Evolutionary conservation across 2,888 invertebrate genomes (phyloP), one percentile per base, ranked within the genome.

Genomic region (Epinotia bilunana): DNA sequence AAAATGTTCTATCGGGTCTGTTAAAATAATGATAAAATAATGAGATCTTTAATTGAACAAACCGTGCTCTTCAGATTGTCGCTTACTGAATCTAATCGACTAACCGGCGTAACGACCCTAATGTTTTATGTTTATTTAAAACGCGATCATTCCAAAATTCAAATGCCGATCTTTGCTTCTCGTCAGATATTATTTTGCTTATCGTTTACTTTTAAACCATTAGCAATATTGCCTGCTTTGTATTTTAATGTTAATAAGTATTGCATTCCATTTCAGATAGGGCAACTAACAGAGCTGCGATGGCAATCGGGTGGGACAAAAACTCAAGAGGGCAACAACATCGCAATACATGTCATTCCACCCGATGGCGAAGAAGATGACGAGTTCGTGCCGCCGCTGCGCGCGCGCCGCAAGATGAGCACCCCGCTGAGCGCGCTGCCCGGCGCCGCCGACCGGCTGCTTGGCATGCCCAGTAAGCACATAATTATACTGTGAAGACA

Each of bases 301-400:
- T 93, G 93, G 91, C 87, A 87, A 83, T 80, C 84, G 79, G 81
- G 82, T 79, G 86, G 87, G 74, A 80, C 81, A 77, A 85, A 83
- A 81, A 82, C 76, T 72, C 86, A 78, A 83, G 87, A 85, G 76
- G 84, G 80, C 83, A 89, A 85, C 86, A 91, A 89, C 84, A 91
- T 93, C 81, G 88, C 91, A 74, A 94, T 94, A 83, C 92, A 90
- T 81, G 92, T 93, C 85, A 93, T 91, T 83, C 91, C 93, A 82
- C 92, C 93, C 78, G 93, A 93, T 84, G 90, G 88, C 80, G 90
- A 90, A 81, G 91, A 91, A 87, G 92, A 93, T 83, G 91, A 86
- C 80, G 91, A 91, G 78, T 88, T 90, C 68, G 87, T 89, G 65
- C 88, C 89, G 43, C 83, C 88, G 55, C 81, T 91, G 82, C 88